Evolutionary conservation across 2,888 invertebrate genomes (phyloP).

Genomic region (Trissolcus japonicus): DNA sequence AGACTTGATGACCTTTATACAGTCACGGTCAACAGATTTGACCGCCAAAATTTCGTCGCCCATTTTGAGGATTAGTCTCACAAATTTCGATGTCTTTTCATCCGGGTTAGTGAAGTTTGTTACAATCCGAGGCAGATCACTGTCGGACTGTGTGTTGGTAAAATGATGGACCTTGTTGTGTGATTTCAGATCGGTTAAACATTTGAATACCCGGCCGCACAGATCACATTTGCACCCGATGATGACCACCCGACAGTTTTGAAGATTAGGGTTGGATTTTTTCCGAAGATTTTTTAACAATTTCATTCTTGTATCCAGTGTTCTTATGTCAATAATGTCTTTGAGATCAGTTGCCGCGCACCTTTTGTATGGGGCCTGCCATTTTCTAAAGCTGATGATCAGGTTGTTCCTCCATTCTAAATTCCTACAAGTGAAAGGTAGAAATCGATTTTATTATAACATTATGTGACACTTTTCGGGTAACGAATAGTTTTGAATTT

Average conservation of each 20-base stretch:
- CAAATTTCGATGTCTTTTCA: background rate
- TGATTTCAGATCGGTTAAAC: slow-evolving; percentile 6
- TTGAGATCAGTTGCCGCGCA: background rate
- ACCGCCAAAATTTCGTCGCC: background rate
- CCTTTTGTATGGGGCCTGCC: background rate
- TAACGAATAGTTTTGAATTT: no score
- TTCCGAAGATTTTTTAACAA: background rate
- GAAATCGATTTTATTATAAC: no score
- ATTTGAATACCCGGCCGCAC: slow-evolving; percentile 20
- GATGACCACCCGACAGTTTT: slow-evolving; percentile 15
- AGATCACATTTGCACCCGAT: slow-evolving; percentile 25
- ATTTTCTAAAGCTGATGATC: no score
- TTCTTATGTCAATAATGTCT: no score
- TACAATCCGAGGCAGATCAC: background rate
- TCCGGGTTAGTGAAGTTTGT: background rate
- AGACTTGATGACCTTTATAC: background rate
- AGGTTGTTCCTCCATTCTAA: no score
- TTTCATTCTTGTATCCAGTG: no score
- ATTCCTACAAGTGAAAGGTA: no score
- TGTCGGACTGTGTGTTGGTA: background rate
- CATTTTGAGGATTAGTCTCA: slow-evolving; percentile 7
- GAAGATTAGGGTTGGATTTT: background rate
- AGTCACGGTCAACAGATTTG: background rate
- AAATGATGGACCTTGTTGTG: slow-evolving; percentile 15
- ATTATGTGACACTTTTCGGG: no score